Conservation (phyloP, 2,888 invertebrate genomes). For the Neria commutata region DNA sequence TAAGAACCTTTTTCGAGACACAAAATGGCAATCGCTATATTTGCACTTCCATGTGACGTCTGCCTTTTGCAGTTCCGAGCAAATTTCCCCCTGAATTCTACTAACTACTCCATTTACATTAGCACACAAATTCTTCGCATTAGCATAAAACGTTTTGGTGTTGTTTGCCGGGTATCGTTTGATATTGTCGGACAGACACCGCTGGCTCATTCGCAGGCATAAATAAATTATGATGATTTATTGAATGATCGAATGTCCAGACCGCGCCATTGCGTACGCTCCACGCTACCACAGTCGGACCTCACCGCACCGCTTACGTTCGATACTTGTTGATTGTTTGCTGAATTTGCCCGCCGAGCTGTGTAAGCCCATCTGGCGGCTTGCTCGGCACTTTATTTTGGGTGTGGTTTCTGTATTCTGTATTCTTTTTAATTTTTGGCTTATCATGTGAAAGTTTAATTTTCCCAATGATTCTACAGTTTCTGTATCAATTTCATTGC, state of each 20-base stretch:
- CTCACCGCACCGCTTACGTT: neutral
- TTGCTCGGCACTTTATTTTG: neutral
- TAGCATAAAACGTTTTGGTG: neutral
- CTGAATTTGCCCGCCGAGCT: neutral
- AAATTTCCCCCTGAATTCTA: no score
- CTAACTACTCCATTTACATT: no score
- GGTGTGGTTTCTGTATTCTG: neutral
- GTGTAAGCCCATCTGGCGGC: neutral
- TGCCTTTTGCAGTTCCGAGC: no score
- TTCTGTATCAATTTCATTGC: no score
- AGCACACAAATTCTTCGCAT: no score
- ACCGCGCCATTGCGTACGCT: neutral
- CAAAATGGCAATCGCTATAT: no score
- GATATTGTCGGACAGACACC: neutral
- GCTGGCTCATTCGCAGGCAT: neutral
- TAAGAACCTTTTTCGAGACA: no score
- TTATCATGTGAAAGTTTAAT: no score
- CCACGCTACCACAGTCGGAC: neutral
- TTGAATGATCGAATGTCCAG: neutral
- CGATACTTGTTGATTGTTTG: neutral
- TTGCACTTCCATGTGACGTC: no score
- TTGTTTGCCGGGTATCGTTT: neutral
- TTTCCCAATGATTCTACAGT: no score
- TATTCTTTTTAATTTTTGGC: no score
- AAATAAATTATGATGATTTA: slow-evolving; percentile 16